A percentile compares a stretch with the other conserved stretches of the same genome.
Evolutionary conservation across 1,140 invertebrate genomes (phyloP).

Genomic region (Akabosia matsudoensis): DNA sequence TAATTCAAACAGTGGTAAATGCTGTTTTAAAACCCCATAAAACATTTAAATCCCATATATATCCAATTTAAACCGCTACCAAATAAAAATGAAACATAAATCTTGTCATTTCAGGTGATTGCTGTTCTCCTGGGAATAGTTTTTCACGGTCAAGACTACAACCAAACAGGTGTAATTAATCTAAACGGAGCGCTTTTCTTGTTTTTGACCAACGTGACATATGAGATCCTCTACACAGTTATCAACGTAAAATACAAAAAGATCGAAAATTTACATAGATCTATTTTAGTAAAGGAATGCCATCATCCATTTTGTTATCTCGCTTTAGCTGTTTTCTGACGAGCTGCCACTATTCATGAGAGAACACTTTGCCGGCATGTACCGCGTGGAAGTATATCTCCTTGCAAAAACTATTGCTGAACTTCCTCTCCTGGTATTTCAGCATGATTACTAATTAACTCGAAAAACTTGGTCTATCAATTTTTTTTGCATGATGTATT

Average conservation of each 20-base stretch:
- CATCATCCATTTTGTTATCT: slow-evolving; percentile 30
- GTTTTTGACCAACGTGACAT: slow-evolving; percentile 52
- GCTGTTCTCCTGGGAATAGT: slow-evolving; percentile 54
- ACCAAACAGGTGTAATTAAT: slow-evolving; percentile 55
- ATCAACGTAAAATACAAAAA: slow-evolving; percentile 47
- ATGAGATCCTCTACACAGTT: slow-evolving; percentile 50
- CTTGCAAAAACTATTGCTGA: slow-evolving; percentile 51
- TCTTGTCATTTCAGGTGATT: slow-evolving; percentile 49
- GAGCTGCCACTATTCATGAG: slow-evolving; percentile 48
- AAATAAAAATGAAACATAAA: too few relatives aligned
- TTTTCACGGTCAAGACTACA: slow-evolving; percentile 52
- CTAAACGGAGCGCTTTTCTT: slow-evolving; percentile 57
- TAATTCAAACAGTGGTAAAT: slow-evolving; percentile 54
- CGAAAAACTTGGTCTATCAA: too few relatives aligned
- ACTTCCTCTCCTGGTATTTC: slow-evolving; percentile 54
- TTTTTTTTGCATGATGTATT: too few relatives aligned
- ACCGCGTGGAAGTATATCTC: slow-evolving; percentile 47
- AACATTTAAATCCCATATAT: neutral
- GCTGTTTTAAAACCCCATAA: too few relatives aligned
- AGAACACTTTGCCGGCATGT: slow-evolving; percentile 49
- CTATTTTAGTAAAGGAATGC: neutral
- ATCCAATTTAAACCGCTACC: neutral
- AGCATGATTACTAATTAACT: too few relatives aligned
- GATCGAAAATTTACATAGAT: too few relatives aligned
- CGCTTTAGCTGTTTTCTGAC: slow-evolving; percentile 46